Conservation (phyloP, 2,888 invertebrate species). For the Philaethria dido region DNA sequence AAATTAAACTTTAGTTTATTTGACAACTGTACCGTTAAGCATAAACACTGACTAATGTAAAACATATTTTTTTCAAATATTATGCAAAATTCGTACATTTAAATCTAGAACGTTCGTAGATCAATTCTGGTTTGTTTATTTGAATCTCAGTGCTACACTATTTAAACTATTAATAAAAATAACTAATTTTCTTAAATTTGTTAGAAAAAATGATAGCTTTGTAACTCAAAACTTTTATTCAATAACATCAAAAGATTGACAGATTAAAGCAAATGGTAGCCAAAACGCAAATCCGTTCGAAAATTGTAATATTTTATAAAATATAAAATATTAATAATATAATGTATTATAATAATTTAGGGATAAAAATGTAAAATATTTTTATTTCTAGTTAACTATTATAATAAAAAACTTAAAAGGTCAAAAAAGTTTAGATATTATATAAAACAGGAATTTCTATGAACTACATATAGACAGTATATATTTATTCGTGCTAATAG, state of each 20-base stretch:
- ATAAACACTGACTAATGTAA: conserved; percentile 34
- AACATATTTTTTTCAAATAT: conserved; percentile 38
- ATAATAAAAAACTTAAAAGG: too few relatives aligned
- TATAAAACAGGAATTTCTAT: too few relatives aligned
- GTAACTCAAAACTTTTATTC: conserved; percentile 54
- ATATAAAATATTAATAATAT: conserved; percentile 9
- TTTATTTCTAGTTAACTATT: too few relatives aligned
- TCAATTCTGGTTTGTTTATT: conserved; percentile 50
- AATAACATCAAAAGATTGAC: conserved; percentile 81
- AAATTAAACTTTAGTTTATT: conserved; percentile 25
- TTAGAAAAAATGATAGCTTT: conserved; percentile 48
- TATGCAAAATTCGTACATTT: conserved; percentile 59
- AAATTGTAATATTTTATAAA: conserved; percentile 15
- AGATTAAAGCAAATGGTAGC: conserved; percentile 75
- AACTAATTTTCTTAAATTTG: conserved; percentile 46
- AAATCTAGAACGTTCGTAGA: conserved; percentile 52
- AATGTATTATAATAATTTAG: neutral
- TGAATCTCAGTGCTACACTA: conserved; percentile 18
- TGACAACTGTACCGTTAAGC: conserved; percentile 28
- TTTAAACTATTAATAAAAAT: conserved; percentile 43
- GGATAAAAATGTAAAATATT: neutral
- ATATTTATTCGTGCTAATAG: too few relatives aligned
- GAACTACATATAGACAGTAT: too few relatives aligned
- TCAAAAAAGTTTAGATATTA: too few relatives aligned
- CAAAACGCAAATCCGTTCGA: conserved; percentile 46